Evolutionary conservation across 2,113 vertebrate species (phyloP).

Genomic region (Dascyllus trimaculatus): DNA sequence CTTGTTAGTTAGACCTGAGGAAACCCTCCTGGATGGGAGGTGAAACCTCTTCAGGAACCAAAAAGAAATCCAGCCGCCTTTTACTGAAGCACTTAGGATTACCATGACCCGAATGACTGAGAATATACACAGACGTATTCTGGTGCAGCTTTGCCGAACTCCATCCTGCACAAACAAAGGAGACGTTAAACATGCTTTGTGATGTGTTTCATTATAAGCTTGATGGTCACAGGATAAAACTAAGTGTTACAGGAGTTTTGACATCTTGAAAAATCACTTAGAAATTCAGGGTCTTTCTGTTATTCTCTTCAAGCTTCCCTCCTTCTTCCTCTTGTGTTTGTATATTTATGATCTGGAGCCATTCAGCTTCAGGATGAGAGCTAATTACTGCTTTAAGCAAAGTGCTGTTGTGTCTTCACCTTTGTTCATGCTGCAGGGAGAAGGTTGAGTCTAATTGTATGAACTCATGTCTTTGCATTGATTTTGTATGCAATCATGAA

Average conservation of each 20-base stretch:
- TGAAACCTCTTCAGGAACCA: too few relatives aligned
- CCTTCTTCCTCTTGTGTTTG: background rate
- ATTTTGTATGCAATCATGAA: background rate
- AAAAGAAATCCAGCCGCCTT: too few relatives aligned
- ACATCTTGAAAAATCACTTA: background rate
- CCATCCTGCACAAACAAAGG: too few relatives aligned
- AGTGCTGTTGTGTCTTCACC: background rate
- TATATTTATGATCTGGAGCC: background rate
- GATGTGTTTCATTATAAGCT: too few relatives aligned
- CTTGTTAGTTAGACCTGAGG: too few relatives aligned
- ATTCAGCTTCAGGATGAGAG: background rate
- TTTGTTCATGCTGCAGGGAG: background rate
- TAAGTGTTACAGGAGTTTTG: background rate
- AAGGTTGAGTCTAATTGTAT: background rate
- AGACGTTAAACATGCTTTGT: too few relatives aligned
- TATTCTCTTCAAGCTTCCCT: background rate
- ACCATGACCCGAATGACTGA: too few relatives aligned
- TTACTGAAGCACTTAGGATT: too few relatives aligned
- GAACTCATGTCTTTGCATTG: background rate
- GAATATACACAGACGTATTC: too few relatives aligned
- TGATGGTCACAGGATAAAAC: too few relatives aligned
- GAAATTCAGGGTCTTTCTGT: background rate
- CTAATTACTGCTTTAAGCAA: background rate
- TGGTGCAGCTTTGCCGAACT: too few relatives aligned
- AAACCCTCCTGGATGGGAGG: too few relatives aligned